Percentiles rank a stretch among this genome's conserved stretches.
phyloP scores from a whole-genome alignment of 2,113 vertebrate genomes.

The Nicator chloris region DNA sequence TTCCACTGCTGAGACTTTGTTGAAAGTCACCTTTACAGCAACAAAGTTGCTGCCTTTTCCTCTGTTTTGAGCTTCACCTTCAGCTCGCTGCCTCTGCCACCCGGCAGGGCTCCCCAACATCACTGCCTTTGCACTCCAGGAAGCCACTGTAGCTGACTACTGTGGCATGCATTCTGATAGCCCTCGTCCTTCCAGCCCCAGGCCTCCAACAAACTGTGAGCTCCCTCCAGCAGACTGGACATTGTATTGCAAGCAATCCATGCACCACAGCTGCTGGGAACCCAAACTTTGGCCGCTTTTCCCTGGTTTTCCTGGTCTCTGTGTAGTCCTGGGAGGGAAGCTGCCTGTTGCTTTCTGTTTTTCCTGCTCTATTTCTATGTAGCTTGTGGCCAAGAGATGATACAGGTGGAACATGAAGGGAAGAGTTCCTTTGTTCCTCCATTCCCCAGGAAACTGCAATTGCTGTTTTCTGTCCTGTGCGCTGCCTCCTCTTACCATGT shows the following conservation, averaged over 20 bases:
- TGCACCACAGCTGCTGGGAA: background rate
- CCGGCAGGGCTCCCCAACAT: background rate
- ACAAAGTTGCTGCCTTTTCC: background rate
- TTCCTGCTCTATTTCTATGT: background rate
- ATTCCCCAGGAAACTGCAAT: background rate
- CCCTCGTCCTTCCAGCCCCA: background rate
- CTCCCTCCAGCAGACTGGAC: constrained; percentile 27
- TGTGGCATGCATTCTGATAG: background rate
- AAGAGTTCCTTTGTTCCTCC: background rate
- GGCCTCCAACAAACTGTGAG: background rate
- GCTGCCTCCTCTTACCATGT: background rate
- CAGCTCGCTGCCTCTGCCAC: background rate
- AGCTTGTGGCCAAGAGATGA: background rate
- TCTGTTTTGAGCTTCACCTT: background rate
- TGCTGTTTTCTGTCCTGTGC: background rate
- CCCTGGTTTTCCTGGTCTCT: background rate
- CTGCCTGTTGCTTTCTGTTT: background rate
- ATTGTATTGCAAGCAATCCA: background rate
- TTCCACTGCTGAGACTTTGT: background rate
- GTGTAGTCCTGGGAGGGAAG: background rate
- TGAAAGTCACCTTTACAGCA: background rate
- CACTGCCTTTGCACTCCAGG: background rate
- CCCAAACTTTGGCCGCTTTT: background rate
- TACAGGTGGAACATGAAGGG: background rate
- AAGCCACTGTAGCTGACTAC: background rate